Evolutionary conservation across 2,113 vertebrate species (phyloP), one percentile per base, ranked within the genome.

Genomic region (Tupaia chinensis): DNA sequence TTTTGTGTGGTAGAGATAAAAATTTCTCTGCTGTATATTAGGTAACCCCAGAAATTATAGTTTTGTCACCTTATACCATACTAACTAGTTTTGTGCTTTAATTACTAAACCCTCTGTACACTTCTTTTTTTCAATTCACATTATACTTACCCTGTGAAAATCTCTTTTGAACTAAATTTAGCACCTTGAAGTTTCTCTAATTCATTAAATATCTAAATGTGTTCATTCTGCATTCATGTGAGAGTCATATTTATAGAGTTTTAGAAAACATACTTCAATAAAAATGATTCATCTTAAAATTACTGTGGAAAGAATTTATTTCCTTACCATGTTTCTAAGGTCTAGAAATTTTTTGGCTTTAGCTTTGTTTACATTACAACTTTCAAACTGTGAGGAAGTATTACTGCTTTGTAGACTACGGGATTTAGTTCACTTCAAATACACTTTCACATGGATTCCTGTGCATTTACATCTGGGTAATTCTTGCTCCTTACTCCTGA

Each of bases 371-470:
- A 73, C 73, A 15, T 74, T 91, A 7, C 6, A 58, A 22, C 32
- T 76, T 85, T n/a, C 4, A 65, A 34, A 70, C 60, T 73, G 44
- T 81, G 11, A 54, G 20, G 1, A 88, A 69, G 11, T 85, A 3
- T 73, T 60, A 76, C 11, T 77, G 17, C 10, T 77, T 82, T 83
- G 23, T 29, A 58, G 5, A 11, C 11, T 32, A 81, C 44, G 6
- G 27, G 20, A 85, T 89, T 94, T 92, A 85, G 86, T 94, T 92
- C 65, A 70, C 6, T 78, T 56, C 58, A 68, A 74, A 89, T 53
- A 74, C 1, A 56, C 14, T 54, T 54, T 79, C 23, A 87, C 2
- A 74, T 65, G 27, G 1, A 93, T 27, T 54, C 2, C 1, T 69
- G 11, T 34, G 2, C 0, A 19, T 72, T 68, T 85, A 34, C 3